Evolutionary conservation across 1,140 invertebrate genomes (phyloP).

Genomic region (Zaprionus lachaisei): DNA sequence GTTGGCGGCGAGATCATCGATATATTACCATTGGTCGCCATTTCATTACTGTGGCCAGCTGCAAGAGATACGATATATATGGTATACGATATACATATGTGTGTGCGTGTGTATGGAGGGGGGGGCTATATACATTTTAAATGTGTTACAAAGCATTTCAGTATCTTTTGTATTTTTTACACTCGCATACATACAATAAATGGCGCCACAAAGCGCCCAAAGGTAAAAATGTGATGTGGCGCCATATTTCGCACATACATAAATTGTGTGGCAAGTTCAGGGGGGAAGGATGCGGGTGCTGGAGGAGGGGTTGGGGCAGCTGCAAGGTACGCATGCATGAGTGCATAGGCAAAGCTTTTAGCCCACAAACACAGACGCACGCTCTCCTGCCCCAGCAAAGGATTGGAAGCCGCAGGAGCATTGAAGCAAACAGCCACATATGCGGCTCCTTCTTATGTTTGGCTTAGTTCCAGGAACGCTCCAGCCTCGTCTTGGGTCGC

Average conservation of each 20-base stretch:
- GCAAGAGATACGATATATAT: conserved; percentile 30
- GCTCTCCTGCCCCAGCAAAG: conserved; percentile 20
- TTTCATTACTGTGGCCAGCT: conserved; percentile 84
- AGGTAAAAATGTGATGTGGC: conserved; percentile 58
- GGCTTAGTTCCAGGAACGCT: conserved; percentile 43
- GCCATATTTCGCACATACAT: conserved; percentile 81
- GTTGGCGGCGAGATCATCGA: conserved; percentile 85
- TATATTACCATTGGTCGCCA: conserved; percentile 84
- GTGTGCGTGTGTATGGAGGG: too few species aligned
- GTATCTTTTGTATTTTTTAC: conserved; percentile 1
- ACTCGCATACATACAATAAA: conserved; percentile 29
- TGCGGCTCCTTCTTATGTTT: conserved; percentile 45
- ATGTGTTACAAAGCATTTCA: conserved; percentile 24
- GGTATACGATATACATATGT: neutral
- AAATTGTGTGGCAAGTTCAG: conserved; percentile 70
- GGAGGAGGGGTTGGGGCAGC: conserved; percentile 23
- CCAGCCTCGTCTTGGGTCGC: neutral
- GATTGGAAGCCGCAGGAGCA: conserved; percentile 43
- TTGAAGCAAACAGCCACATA: conserved; percentile 40
- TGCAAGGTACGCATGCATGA: conserved; percentile 75
- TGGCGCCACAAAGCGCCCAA: conserved; percentile 29
- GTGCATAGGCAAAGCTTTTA: conserved; percentile 79
- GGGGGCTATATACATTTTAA: too few species aligned
- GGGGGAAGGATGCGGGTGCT: conserved; percentile 17
- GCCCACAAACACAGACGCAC: conserved; percentile 39